Base-by-base conservation (phyloP, 2,797 vertebrate genomes). In the Capromys pilorides region DNA sequence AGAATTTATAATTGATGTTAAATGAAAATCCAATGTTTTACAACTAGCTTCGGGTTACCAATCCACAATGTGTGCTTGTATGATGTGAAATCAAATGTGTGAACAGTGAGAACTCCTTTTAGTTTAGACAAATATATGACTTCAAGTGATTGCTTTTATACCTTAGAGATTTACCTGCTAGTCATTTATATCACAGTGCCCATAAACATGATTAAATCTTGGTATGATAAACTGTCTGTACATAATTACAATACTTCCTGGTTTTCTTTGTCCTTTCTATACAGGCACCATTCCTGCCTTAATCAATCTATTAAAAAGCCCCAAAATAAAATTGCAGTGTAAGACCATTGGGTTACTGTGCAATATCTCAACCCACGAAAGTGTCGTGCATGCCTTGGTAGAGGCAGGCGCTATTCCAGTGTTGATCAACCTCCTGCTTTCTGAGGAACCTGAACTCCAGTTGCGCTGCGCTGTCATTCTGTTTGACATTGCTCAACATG, bases 391-490 rank as follows among this genome's bases (percentile, higher is more conserved):
- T 67, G 97, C 97, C 28, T 59, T 98, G n/a, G 97, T 98, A 33
- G 95, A 96, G 16, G 93, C 97, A 0, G 97, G 93, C 33, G 98
- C 97, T 12, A 96, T 98, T 41, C 97, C 97, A 2, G 97, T 97
- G 6, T 73, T 99, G 59, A 97, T 98, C 92, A 31, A 81, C 45
- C 95, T 98, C 6, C 97, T 99, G 88, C 51, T 19, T 10, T 94
- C 86, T 2, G 96, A 95, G 0, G 96, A 98, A 33, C 97, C 98
- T 0, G 98, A 98, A 57, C 97, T 99, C 26, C 97, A 98, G 18
- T 98, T 98, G 21, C 98, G 98, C 83, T 98, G 98, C 77, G 97
- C 98, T 5, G 96, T 98, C 79, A 96, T 99, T 93, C 96, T 99
- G 0, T 97, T 97, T 5, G 98, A 99, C 71, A 97, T 98, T 80